Conservation (phyloP, 2,113 vertebrate species). For the Amblyornis subalaris region DNA sequence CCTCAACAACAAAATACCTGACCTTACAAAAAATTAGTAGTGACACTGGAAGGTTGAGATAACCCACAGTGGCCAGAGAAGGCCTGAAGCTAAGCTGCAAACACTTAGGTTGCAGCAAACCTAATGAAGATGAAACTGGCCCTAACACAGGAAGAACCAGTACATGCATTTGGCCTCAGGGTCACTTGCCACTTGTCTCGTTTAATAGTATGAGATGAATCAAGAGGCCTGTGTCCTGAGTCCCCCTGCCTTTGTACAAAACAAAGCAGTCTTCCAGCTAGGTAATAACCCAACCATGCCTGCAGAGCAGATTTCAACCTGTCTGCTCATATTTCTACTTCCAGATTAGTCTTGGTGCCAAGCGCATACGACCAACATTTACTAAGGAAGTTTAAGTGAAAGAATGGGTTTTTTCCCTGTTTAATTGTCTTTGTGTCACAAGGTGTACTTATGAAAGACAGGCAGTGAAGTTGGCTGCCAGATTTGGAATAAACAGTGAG, state of each 20-base stretch:
- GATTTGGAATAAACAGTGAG: not conserved
- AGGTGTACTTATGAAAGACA: not conserved
- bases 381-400: not conserved
- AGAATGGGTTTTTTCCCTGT: fast-evolving
- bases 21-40: not conserved
- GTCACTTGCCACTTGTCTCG: not conserved
- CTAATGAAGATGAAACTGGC: not conserved
- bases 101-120: not conserved
- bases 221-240: not conserved
- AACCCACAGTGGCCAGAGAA: not conserved
- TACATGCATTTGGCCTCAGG: not conserved
- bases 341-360: not conserved
- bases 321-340: not conserved
- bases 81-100: not conserved
- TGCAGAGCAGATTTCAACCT: not conserved
- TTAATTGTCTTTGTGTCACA: not conserved
- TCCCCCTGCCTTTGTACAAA: not conserved
- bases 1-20: not conserved
- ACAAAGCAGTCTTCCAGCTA: not conserved
- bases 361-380: not conserved
- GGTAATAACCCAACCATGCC: not conserved
- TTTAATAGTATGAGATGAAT: not conserved
- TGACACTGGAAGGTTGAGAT: not conserved
- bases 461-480: not conserved
- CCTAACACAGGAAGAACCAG: not conserved